Evolutionary conservation across 1,140 invertebrate genomes (phyloP), one percentile per base, ranked within the genome.

Genomic region (Heliconius eleuchia): DNA sequence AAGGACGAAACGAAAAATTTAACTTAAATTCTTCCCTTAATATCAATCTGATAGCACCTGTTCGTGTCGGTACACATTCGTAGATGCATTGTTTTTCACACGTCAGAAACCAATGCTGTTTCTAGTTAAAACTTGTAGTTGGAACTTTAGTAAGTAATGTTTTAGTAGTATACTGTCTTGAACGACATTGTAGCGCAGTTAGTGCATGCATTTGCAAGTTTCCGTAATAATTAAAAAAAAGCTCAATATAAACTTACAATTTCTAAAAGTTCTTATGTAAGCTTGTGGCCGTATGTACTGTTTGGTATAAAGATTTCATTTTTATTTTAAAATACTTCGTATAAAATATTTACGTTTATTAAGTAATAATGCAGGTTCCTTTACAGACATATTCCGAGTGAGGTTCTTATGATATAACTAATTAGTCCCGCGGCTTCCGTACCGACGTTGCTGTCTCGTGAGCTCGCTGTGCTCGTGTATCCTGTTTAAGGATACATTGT

Each of bases 361-460:
- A 66, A 66, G n/a, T 30, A 11, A 27, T 27, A 66, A 16, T 27
- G 3, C n/a, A 66, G 57, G 23, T 11, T 27, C 4, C 23, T 66
- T 27, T 13, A 16, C 23, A 66, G 9, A 66, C 2, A 30, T 23
- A 66, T 66, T 66, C 60, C 23, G 30, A 27, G 23, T 27, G 60
- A 66, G 9, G 27, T 66, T 66, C 60, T 30, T 66, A 23, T 66
- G 9, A 66, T 27, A 30, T 66, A 66, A 66, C 60, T 66, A 66
- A 66, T 66, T 66, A 66, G 60, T 66, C 60, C 23, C 60, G 60
- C 57, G 23, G 60, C 60, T 66, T 66, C 60, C 60, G 23, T n/a
- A 23, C 23, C 57, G 16, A 23, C 60, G 60, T 9, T 23, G 23
- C 23, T 13, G 60, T 27, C 60, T 66, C 60, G 23, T 30, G 60